These are phyloP conservation scores for Philereme transversata DNA, from an alignment of 2,888 invertebrate genomes.

Conservation along the genomic window DNA sequence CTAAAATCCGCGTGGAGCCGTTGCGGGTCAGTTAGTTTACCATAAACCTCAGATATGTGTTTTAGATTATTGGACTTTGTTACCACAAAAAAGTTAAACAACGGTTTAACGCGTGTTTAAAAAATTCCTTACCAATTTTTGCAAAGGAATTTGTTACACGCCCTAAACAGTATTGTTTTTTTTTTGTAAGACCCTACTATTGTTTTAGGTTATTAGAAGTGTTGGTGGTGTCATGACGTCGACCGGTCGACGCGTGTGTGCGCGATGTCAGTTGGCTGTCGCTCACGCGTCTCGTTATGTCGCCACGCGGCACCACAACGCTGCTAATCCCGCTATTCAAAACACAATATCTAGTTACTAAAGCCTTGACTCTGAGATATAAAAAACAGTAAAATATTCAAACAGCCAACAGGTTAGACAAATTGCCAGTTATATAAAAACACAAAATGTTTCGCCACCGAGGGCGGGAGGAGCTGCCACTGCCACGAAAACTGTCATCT, in stretches of 20 bases:
- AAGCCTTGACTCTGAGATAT: conserved; percentile 41
- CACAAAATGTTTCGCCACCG: conserved; percentile 41
- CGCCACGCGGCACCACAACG: conserved; percentile 60
- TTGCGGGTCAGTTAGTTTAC: too few relatives aligned
- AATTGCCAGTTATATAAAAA: conserved; percentile 35
- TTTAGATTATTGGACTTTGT: too few relatives aligned
- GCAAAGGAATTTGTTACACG: too few relatives aligned
- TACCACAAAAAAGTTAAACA: too few relatives aligned
- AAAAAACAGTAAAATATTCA: conserved; percentile 44
- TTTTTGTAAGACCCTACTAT: too few relatives aligned
- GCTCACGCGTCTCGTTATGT: conserved; percentile 74
- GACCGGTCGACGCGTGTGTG: conserved; percentile 61
- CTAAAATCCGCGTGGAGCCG: too few relatives aligned
- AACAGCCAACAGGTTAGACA: conserved; percentile 47
- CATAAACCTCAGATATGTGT: too few relatives aligned
- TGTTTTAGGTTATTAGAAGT: neutral
- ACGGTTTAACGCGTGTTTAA: too few relatives aligned
- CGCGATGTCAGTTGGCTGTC: conserved; percentile 68
- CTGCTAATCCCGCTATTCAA: conserved; percentile 63
- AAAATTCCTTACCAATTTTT: too few relatives aligned
- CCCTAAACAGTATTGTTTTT: too few relatives aligned
- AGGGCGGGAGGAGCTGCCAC: conserved; percentile 33
- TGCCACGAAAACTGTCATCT: conserved; percentile 67
- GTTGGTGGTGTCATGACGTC: conserved; percentile 4
- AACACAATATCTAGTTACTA: conserved; percentile 65